Percentiles rank a stretch among this genome's conserved stretches.
Conservation (phyloP, 2,888 invertebrate genomes). For the Serripes groenlandicus region DNA sequence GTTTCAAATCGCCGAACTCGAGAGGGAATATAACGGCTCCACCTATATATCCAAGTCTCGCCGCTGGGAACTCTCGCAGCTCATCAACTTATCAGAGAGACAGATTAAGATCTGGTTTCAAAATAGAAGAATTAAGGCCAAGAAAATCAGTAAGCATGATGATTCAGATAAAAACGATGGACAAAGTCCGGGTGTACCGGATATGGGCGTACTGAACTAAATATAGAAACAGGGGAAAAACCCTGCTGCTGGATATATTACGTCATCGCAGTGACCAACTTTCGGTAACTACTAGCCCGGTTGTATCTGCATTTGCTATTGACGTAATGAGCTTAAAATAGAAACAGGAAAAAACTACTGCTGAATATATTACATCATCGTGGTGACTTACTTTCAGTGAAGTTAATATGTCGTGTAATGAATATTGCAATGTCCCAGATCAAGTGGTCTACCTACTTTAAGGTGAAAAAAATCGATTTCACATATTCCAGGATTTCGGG, state of each 20-base stretch:
- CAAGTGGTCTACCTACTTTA: too few species aligned
- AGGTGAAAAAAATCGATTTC: too few species aligned
- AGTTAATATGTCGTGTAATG: background rate
- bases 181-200: constrained; percentile 61
- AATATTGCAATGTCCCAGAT: too few species aligned
- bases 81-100: constrained; percentile 90
- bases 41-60: constrained; percentile 99
- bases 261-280: background rate
- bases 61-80: constrained; percentile 98
- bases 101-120: constrained; percentile 87
- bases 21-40: constrained; percentile 98
- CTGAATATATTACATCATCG: background rate
- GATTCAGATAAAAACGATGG: constrained; percentile 66
- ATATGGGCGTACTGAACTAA: constrained; percentile 65
- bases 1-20: constrained; percentile 98
- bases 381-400: too few species aligned
- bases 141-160: constrained; percentile 82
- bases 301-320: background rate
- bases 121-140: constrained; percentile 85
- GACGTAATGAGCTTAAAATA: background rate
- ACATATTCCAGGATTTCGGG: too few species aligned
- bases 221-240: constrained; percentile 52
- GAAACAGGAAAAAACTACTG: background rate
- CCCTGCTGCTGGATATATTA: constrained; percentile 8
- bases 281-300: background rate